Base-by-base conservation (phyloP, 2,888 invertebrate species). In the Cerastis leucographa region DNA sequence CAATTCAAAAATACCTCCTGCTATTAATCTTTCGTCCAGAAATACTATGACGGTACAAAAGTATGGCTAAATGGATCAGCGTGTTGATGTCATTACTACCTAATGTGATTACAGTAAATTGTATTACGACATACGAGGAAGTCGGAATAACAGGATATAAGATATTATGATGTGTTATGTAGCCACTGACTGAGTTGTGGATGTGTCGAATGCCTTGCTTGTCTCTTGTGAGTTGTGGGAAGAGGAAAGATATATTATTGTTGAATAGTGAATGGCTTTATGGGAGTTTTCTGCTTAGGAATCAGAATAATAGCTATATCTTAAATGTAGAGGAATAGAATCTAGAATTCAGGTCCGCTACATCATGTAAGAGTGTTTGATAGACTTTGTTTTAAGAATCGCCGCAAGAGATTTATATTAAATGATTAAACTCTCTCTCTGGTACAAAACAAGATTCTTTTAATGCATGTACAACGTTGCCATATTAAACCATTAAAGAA, bases 31-130 rank as follows among this genome's bases (percentile, higher is more conserved):
- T 14, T 22, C 8, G 6, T 69, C 56, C 56, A 66, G 46, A 61
- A 71, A 70, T 64, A 62, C 9, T 69, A 40, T 29, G 11, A 65
- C 40, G 25, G 17, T 46, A 77, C 77, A 80, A 76, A 76, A 75
- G 49, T 69, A 80, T 61, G 71, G 56, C 46, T 81, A 81, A 84
- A 87, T 65, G 77, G 85, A 81, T 85, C 73, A 77, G 75, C 74
- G 69, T 81, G 89, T 90, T 91, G 93, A 94, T 94, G 94, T 93
- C 93, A 94, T 93, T 94, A 93, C 90, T 85, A 80, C 88, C 86
- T 96, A 95, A 95, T 94, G 91, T 91, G 91, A 95, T 95, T 95
- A 94, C 90, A 91, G 92, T 89, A 93, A 94, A 95, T 94, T 94
- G 93, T 92, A 93, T 95, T 95, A 95, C 92, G 88, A 89, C 91